These are phyloP conservation scores for Petroica traversi DNA, from an alignment of 2,113 vertebrate genomes.

Conservation along the genomic window DNA sequence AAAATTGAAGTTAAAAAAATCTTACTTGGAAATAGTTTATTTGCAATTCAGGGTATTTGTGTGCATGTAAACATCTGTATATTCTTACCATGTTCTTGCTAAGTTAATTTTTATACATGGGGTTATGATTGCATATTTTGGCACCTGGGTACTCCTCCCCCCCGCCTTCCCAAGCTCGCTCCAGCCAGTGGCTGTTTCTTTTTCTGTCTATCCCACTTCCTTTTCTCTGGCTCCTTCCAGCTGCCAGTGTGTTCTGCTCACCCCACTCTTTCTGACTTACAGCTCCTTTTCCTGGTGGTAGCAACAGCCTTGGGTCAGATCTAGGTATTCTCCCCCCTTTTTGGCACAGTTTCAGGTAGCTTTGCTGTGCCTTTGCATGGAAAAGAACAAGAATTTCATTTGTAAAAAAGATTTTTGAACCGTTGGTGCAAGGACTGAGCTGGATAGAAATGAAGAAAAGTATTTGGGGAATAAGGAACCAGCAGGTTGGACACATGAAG, in stretches of 20 bases:
- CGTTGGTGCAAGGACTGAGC: neutral
- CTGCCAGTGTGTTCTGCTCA: constrained; percentile 13
- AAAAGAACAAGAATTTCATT: neutral
- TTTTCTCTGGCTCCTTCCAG: constrained; percentile 58
- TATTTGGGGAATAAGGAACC: neutral
- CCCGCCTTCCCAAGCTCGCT: neutral
- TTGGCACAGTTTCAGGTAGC: neutral
- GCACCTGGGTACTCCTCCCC: constrained; percentile 28
- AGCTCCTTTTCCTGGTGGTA: neutral
- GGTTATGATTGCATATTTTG: constrained; percentile 27
- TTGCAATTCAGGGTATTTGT: neutral
- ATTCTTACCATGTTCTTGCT: neutral
- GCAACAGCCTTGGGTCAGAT: neutral
- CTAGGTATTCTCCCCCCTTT: neutral
- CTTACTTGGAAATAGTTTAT: neutral
- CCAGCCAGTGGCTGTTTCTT: constrained; percentile 50
- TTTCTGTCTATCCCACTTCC: constrained; percentile 69
- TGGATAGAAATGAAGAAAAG: neutral
- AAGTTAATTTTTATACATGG: neutral
- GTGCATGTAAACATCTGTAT: neutral
- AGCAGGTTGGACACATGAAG: rapidly evolving
- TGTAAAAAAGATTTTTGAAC: neutral
- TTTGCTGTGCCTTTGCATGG: neutral
- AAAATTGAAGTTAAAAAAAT: neutral
- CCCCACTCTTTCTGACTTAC: neutral